Evolutionary conservation across 2,113 vertebrate genomes (phyloP), one percentile per base, ranked within the genome.

Genomic region (Siniperca knerii): DNA sequence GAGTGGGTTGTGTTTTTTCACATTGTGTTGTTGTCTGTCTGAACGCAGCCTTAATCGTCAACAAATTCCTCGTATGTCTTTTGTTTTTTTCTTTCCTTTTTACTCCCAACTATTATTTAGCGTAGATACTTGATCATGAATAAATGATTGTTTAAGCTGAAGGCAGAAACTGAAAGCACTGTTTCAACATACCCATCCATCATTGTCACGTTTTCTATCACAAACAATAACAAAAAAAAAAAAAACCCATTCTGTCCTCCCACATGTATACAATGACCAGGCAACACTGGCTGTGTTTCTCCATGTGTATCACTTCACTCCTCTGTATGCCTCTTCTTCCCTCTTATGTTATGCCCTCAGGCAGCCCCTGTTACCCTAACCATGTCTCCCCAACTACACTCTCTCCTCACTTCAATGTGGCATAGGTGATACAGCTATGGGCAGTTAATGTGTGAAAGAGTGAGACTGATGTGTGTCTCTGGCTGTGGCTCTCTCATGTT

Each of bases 361-460:
- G 85, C 82, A 18, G 21, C 25, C 25, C 15, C 6, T 11, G 62
- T 33, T 18, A 25, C 58, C 42, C 21, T n/a, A 37, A 37, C 64
- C 44, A 29, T n/a, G 33, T 18, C 58, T 44, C 66, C 46, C 44
- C 58, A 48, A 62, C 70, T n/a, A 8, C 77, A n/a, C 76, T 68
- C 65, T 50, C 52, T 40, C 48, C 72, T 46, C 72, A 55, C 40
- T 75, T 86, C 66, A 58, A 2, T 7, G 20, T 79, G 76, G 65
- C 73, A 85, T 40, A 77, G 73, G 81, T 86, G 84, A 74, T 78
- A 74, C 58, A 25, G 67, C 78, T 72, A 25, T 3, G 42, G 66
- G 68, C 48, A 52, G 44, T 44, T 58, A 61, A 23, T 2, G 4
- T 83, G 61, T 77, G 37, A 89, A 69, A 35, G 33, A 42, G 61